Evolutionary conservation across 2,113 vertebrate species (phyloP), one percentile per base, ranked within the genome.

Genomic region (Ornithorhynchus anatinus): DNA sequence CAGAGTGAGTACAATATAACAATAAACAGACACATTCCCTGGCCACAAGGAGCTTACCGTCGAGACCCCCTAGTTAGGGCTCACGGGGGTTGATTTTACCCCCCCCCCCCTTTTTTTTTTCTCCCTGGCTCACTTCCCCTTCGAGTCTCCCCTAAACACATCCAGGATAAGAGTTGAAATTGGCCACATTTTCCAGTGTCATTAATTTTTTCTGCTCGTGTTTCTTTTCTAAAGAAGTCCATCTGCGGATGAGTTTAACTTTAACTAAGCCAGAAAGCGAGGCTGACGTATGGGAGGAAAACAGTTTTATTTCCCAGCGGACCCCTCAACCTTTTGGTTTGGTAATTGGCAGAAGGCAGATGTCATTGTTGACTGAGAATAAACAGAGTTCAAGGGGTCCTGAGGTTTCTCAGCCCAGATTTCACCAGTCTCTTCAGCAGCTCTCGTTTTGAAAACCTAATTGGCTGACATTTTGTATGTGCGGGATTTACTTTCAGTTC

Each of bases 321-420:
- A 39, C 14, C 23, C 77, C 58, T 0, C 11, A 32, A 27, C 23
- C 37, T 32, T 37, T 60, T 42, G 48, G 36, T 81, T 75, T 44
- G 62, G 72, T 82, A 86, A 76, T 51, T 84, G 85, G 72, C 63
- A 84, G 70, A 82, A 86, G 75, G 86, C 77, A 77, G 83, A 80
- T 80, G 76, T 78, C 53, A 62, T 75, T 85, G 82, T 78, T 87
- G 79, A 86, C 63, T 69, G 81, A 89, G 77, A 87, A 86, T 88
- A 75, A 86, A 82, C 73, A 76, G 80, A 86, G 82, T 90, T 88
- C 75, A 84, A 48, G 76, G 74, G 68, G 71, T 83, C 82, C 75
- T 70, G 68, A 62, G 29, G 17, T 43, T 16, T 75, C 39, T 52
- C 71, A 69, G 72, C 86, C 81, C 80, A 69, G 71, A 70, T 83